A percentile compares a stretch with the other conserved stretches of the same genome.
Conservation (phyloP, 2,797 vertebrate species). For the Cuniculus paca region DNA sequence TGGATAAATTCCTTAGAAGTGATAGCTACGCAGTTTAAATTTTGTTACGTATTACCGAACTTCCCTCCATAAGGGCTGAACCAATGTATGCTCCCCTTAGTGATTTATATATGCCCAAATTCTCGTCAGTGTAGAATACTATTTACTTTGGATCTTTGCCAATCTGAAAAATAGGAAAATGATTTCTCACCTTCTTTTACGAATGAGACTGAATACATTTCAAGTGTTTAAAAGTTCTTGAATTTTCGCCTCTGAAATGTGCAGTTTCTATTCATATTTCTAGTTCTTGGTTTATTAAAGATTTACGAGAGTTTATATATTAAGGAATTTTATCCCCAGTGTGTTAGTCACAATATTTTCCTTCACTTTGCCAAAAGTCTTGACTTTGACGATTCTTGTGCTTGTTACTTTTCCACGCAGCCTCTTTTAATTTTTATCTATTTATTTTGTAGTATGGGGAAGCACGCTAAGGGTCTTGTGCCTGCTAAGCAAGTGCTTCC, state of each 20-base stretch:
- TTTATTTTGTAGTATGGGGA: background rate
- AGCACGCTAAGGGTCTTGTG: background rate
- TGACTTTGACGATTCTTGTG: constrained; percentile 22
- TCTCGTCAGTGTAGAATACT: background rate
- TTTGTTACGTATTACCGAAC: constrained; percentile 31
- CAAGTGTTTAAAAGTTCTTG: constrained; percentile 17
- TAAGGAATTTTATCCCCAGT: background rate
- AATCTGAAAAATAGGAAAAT: constrained; percentile 4
- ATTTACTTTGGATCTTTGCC: background rate
- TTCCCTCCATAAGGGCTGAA: background rate
- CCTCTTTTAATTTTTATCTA: background rate
- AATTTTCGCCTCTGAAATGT: constrained; percentile 43
- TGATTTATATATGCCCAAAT: background rate
- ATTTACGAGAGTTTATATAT: background rate
- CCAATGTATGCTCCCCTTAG: background rate
- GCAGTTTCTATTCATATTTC: background rate
- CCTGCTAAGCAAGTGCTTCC: background rate
- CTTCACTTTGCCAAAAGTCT: background rate
- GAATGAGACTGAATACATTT: background rate
- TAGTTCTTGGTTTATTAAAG: constrained; percentile 17
- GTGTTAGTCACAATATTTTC: background rate
- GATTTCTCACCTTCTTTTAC: background rate
- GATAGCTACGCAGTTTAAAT: constrained; percentile 20
- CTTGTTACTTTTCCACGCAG: background rate
- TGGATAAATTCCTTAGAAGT: constrained; percentile 17